These are phyloP conservation scores for Theristus sp. DNA, from an alignment of 2,888 invertebrate species.

Conservation along the genomic window DNA sequence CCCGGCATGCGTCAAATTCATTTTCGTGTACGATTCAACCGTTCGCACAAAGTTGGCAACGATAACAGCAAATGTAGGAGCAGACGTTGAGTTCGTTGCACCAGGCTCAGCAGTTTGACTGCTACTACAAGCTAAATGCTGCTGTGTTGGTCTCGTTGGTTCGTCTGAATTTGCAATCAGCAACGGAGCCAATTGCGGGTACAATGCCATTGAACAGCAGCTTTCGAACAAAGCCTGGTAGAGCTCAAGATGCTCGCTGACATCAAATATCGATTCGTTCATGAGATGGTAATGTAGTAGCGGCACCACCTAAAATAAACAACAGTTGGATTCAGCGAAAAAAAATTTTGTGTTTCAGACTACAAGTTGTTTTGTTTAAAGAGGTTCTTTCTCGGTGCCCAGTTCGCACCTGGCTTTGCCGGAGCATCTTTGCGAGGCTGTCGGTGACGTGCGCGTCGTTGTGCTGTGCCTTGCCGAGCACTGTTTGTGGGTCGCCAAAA, in stretches of 20 bases:
- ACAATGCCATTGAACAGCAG: constrained; percentile 17
- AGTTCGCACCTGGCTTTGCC: neutral
- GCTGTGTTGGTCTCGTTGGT: too few species aligned
- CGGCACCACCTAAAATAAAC: constrained; percentile 9
- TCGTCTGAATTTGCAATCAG: too few species aligned
- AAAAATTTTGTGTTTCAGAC: too few species aligned
- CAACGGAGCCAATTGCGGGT: neutral
- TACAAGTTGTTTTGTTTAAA: too few species aligned
- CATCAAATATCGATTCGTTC: constrained; percentile 27
- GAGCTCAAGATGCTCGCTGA: constrained; percentile 24
- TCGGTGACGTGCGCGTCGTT: constrained; percentile 1
- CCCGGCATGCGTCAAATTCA: constrained; percentile 6
- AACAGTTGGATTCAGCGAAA: neutral
- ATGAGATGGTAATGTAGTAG: constrained; percentile 23
- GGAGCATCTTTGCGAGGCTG: neutral
- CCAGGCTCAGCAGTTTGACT: too few species aligned
- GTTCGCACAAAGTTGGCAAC: neutral
- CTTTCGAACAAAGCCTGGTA: constrained; percentile 25
- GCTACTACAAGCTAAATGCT: too few species aligned
- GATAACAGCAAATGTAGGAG: too few species aligned
- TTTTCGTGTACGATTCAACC: neutral
- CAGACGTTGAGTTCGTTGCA: too few species aligned
- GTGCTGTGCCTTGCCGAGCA: neutral
- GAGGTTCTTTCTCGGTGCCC: too few species aligned
- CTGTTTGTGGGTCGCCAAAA: neutral